A percentile compares a stretch with the other conserved stretches of the same genome.
phyloP scores from a whole-genome alignment of 2,797 vertebrate species.

The Sternarchorhynchus goeldii region DNA sequence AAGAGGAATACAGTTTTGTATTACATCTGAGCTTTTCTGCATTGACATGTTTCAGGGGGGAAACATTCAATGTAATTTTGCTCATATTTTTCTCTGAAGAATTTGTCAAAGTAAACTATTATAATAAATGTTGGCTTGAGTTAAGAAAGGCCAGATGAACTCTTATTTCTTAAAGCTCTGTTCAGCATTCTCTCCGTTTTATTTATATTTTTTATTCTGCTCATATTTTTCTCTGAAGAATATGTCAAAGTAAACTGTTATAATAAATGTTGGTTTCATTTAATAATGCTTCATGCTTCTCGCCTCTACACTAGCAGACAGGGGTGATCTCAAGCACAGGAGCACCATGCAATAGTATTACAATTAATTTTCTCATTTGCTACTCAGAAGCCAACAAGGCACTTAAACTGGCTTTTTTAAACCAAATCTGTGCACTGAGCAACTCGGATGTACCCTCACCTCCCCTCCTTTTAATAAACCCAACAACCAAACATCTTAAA shows the following conservation, averaged over 20 bases:
- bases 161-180: constrained; percentile 18
- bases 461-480: constrained; percentile 22
- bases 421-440: constrained; percentile 35
- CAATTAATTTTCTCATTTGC: constrained; percentile 58
- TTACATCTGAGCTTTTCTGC: constrained; percentile 34
- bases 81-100: constrained; percentile 20
- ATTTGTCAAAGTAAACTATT: constrained; percentile 31
- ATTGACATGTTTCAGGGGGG: constrained; percentile 31
- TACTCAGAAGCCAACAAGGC: constrained; percentile 53
- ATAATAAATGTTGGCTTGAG: constrained; percentile 32
- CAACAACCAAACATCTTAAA: constrained; percentile 20
- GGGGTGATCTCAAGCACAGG: constrained; percentile 54
- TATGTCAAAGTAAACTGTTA: constrained; percentile 32
- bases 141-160: constrained; percentile 9
- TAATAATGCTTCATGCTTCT: constrained; percentile 26
- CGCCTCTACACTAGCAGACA: constrained; percentile 43
- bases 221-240: constrained; percentile 22
- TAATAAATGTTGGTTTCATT: constrained; percentile 33
- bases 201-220: background rate
- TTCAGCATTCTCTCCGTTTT: background rate
- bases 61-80: background rate
- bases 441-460: constrained; percentile 31
- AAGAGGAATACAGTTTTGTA: constrained; percentile 32
- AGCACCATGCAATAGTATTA: constrained; percentile 59
- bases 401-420: constrained; percentile 37